Conservation (phyloP, 2,113 vertebrate genomes). For the Oostethus manadensis region DNA sequence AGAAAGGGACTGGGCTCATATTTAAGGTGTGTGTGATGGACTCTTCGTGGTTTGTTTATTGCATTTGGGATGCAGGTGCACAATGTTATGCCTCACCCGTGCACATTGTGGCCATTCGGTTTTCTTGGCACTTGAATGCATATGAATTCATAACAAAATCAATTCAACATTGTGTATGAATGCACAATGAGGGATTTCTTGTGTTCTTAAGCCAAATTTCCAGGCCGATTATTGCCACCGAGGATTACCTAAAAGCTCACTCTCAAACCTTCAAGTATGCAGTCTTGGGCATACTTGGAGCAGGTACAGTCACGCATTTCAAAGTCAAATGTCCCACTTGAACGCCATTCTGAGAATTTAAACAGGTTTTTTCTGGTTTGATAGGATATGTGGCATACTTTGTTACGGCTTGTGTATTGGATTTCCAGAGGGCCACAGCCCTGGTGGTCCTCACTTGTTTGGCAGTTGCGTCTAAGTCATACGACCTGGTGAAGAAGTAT, state of each 20-base stretch:
- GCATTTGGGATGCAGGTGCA: background rate
- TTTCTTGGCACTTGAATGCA: background rate
- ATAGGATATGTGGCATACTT: slow-evolving; percentile 84
- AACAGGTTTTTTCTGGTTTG: slow-evolving; percentile 15
- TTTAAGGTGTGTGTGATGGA: slow-evolving; percentile 52
- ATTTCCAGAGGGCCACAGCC: slow-evolving; percentile 79
- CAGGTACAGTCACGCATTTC: slow-evolving; percentile 56
- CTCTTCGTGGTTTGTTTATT: slow-evolving; percentile 2
- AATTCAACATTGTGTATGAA: background rate
- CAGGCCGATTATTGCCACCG: slow-evolving; percentile 52
- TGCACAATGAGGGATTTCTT: slow-evolving; percentile 21
- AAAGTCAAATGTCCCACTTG: background rate
- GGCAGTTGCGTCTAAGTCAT: slow-evolving; percentile 56
- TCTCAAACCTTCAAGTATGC: slow-evolving; percentile 61
- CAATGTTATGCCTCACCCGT: background rate
- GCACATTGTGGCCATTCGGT: too few relatives aligned
- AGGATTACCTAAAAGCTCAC: slow-evolving; percentile 63
- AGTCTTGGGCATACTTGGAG: slow-evolving; percentile 57
- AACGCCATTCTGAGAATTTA: background rate
- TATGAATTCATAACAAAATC: background rate
- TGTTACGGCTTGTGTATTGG: slow-evolving; percentile 79
- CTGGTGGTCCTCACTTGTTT: slow-evolving; percentile 80
- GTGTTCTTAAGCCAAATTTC: slow-evolving; percentile 54
- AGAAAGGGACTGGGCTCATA: slow-evolving; percentile 47
- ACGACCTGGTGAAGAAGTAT: slow-evolving; percentile 69